These are phyloP conservation scores for Steatornis caripensis DNA, from an alignment of 2,113 vertebrate genomes.

Conservation along the genomic window DNA sequence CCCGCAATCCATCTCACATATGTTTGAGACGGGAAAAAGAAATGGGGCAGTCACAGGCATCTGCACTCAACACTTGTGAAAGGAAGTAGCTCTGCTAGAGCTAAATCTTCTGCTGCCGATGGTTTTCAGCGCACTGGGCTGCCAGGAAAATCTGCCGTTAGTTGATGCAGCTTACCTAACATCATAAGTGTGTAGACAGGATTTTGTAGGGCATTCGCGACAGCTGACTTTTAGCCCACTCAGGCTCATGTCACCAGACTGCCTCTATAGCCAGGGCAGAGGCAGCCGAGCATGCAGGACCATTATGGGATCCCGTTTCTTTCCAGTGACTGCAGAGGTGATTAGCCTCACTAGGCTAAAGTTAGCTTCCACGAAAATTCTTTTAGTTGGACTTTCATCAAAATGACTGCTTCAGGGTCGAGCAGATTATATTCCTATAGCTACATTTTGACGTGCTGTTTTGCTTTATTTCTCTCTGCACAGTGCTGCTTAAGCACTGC, in stretches of 20 bases:
- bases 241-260: background rate
- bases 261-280: background rate
- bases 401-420: background rate
- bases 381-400: conserved; percentile 6
- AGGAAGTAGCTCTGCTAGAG: background rate
- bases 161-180: background rate
- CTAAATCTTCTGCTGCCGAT: background rate
- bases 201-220: background rate
- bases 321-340: background rate
- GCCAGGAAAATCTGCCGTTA: background rate
- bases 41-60: background rate
- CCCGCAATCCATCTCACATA: background rate
- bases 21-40: background rate
- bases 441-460: background rate
- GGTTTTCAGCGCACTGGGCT: conserved; percentile 7
- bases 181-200: background rate
- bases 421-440: background rate
- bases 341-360: background rate
- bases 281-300: background rate
- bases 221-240: background rate
- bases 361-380: background rate
- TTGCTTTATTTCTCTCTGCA: conserved; percentile 8
- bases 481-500: background rate
- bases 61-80: background rate
- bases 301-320: background rate